These are phyloP conservation scores for Limenitis camilla DNA, from an alignment of 2,888 invertebrate genomes.

Conservation along the genomic window DNA sequence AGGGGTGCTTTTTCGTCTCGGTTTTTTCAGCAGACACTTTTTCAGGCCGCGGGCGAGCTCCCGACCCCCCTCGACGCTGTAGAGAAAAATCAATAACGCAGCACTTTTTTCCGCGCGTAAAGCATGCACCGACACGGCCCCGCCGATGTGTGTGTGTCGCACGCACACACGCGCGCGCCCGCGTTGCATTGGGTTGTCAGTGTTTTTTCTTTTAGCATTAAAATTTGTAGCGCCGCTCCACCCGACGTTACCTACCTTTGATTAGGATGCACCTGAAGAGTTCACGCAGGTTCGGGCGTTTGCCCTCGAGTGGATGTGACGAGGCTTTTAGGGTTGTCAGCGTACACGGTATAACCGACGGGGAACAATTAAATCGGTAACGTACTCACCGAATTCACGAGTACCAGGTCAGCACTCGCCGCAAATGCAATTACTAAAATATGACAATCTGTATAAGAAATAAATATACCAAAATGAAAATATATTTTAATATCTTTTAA, in stretches of 20 bases:
- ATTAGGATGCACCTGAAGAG: conserved; percentile 55
- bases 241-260: conserved; percentile 43
- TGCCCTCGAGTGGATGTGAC: conserved; percentile 21
- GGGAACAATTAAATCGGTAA: conserved; percentile 3
- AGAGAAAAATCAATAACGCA: conserved; percentile 76
- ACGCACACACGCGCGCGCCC: conserved; percentile 49
- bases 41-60: conserved; percentile 69
- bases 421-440: background rate
- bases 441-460: background rate
- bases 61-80: conserved; percentile 54
- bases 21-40: conserved; percentile 74
- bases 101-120: conserved; percentile 76
- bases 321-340: conserved; percentile 11
- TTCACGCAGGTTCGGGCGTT: conserved; percentile 34
- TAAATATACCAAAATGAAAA: too few relatives aligned
- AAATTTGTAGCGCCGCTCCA: conserved; percentile 47
- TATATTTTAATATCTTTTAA: too few relatives aligned
- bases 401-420: conserved; percentile 2
- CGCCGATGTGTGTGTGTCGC: conserved; percentile 39
- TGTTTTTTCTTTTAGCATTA: conserved; percentile 59
- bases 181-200: conserved; percentile 52
- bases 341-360: background rate
- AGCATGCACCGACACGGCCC: conserved; percentile 69
- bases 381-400: too few relatives aligned
- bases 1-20: conserved; percentile 74